Evolutionary conservation across 1,140 invertebrate species (phyloP).

Genomic region (Phthorimaea operculella): DNA sequence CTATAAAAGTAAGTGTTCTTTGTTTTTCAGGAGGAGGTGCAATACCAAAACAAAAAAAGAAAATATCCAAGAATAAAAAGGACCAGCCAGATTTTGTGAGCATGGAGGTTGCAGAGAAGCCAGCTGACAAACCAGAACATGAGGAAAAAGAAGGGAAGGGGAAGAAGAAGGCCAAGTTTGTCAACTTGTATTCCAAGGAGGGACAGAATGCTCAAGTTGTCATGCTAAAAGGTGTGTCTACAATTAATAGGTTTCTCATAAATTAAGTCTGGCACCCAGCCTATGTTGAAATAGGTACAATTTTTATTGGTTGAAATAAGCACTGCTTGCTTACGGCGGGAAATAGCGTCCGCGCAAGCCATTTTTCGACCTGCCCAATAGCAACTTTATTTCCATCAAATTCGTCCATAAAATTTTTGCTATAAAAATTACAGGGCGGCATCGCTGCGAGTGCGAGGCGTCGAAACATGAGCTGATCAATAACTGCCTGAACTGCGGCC

Average conservation of each 20-base stretch:
- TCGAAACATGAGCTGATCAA: slow-evolving; percentile 89
- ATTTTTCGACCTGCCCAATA: too few relatives aligned
- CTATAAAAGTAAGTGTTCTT: background rate
- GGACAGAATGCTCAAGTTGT: slow-evolving; percentile 74
- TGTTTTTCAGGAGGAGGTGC: slow-evolving; percentile 24
- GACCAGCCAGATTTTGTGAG: slow-evolving; percentile 42
- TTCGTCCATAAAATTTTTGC: too few relatives aligned
- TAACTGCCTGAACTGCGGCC: slow-evolving; percentile 94
- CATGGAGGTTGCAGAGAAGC: slow-evolving; percentile 12
- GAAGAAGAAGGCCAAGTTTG: slow-evolving; percentile 82
- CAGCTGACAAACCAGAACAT: slow-evolving; percentile 22
- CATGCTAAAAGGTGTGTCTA: slow-evolving; percentile 71
- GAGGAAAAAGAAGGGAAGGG: slow-evolving; percentile 28
- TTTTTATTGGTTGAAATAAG: too few relatives aligned
- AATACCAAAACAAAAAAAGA: slow-evolving; percentile 43
- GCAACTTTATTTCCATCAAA: too few relatives aligned
- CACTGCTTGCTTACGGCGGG: too few relatives aligned
- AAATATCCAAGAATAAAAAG: slow-evolving; percentile 57
- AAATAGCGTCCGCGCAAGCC: too few relatives aligned
- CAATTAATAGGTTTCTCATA: background rate
- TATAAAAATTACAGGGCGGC: slow-evolving; percentile 72
- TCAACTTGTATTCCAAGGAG: slow-evolving; percentile 80
- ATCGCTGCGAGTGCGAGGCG: slow-evolving; percentile 93
- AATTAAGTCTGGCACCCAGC: too few relatives aligned
- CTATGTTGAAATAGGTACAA: too few relatives aligned